Conservation (phyloP, 2,888 invertebrate genomes). For the Sepioteuthis lessoniana region DNA sequence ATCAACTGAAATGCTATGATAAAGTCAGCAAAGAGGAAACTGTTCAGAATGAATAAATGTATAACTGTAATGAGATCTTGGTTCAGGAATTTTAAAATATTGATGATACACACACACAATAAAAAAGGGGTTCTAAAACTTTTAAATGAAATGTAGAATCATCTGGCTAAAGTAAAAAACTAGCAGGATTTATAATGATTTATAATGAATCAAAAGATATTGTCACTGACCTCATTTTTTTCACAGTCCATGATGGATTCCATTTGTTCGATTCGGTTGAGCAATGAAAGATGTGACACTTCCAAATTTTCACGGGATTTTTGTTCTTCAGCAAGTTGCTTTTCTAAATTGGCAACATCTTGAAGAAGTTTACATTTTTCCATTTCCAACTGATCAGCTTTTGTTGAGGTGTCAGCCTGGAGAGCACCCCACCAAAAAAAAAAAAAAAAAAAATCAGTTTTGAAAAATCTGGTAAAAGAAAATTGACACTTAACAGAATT, state of each 20-base stretch:
- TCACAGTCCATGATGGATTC: constrained; percentile 66
- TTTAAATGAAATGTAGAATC: too few relatives aligned
- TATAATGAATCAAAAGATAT: too few relatives aligned
- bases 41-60: too few relatives aligned
- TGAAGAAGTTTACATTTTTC: not conserved
- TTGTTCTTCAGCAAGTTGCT: not conserved
- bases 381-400: not conserved
- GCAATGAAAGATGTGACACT: constrained; percentile 70
- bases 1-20: too few relatives aligned
- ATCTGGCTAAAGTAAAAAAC: too few relatives aligned
- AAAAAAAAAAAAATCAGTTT: not conserved
- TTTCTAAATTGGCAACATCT: not conserved
- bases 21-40: too few relatives aligned
- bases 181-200: too few relatives aligned
- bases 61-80: too few relatives aligned
- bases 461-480: not conserved
- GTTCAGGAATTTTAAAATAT: too few relatives aligned
- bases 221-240: constrained; percentile 62
- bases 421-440: not conserved
- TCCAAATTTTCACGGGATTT: constrained; percentile 54
- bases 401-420: not conserved
- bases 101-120: too few relatives aligned
- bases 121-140: too few relatives aligned
- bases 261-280: constrained; percentile 68
- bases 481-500: too few relatives aligned